Conservation (phyloP, 2,797 vertebrate genomes). For the Rachycentron canadum region DNA sequence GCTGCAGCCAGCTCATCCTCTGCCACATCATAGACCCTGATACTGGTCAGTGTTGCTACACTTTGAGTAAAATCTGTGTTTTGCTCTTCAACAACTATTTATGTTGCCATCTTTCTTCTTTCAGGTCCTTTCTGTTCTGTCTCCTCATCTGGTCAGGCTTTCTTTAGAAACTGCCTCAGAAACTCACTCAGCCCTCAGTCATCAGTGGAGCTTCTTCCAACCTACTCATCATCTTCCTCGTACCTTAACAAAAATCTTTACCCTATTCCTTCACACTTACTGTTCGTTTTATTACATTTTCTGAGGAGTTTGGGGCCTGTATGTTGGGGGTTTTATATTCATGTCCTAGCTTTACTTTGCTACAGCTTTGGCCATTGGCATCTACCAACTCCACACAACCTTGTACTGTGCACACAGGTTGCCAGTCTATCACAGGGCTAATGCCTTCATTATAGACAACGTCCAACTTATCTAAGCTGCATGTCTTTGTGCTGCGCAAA, state of each 20-base stretch:
- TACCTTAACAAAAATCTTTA: not conserved
- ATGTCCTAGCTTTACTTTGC: not conserved
- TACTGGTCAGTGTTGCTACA: not conserved
- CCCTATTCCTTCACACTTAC: not conserved
- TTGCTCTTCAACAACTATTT: not conserved
- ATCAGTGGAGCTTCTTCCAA: not conserved
- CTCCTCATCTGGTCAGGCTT: not conserved
- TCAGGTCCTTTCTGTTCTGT: not conserved
- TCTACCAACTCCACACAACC: not conserved
- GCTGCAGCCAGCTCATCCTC: not conserved
- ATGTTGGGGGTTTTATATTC: too few species aligned
- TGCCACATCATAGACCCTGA: not conserved
- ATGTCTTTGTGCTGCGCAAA: not conserved
- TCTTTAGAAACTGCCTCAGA: not conserved
- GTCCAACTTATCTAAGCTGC: conserved; percentile 3
- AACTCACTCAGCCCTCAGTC: not conserved
- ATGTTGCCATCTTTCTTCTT: not conserved
- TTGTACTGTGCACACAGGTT: not conserved
- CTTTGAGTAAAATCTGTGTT: not conserved
- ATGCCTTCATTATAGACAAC: conserved; percentile 4
- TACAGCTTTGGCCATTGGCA: not conserved
- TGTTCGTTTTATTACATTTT: not conserved
- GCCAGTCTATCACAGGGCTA: not conserved
- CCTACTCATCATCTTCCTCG: not conserved
- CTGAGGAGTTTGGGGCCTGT: not conserved